Evolutionary conservation across 2,888 invertebrate species (phyloP).

Genomic region (Pterobdella sp.): DNA sequence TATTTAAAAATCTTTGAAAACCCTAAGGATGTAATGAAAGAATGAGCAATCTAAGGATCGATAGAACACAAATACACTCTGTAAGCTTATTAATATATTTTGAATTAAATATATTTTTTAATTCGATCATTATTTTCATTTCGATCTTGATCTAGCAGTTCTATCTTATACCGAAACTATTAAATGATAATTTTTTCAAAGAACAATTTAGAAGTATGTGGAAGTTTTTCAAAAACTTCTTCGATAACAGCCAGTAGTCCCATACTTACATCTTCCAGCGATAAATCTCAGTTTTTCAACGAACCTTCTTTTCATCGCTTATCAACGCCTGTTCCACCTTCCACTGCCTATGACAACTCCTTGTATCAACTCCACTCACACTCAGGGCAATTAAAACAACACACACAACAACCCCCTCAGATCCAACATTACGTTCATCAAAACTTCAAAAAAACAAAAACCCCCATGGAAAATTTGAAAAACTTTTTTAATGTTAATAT

Average conservation of each 20-base stretch:
- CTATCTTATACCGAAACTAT: too few relatives aligned
- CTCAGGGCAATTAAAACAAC: not conserved
- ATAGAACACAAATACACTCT: too few relatives aligned
- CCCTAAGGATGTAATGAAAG: too few relatives aligned
- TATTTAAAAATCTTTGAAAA: too few relatives aligned
- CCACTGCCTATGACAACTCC: not conserved
- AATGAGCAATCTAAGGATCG: too few relatives aligned
- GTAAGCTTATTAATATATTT: too few relatives aligned
- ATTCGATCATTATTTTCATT: too few relatives aligned
- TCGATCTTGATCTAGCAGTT: too few relatives aligned
- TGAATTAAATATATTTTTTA: too few relatives aligned
- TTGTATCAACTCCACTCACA: not conserved
- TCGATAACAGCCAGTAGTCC: constrained; percentile 48
- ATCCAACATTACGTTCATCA: not conserved
- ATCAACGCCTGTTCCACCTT: not conserved
- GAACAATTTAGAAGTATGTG: constrained; percentile 64
- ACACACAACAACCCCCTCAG: not conserved
- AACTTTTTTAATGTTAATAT: not conserved
- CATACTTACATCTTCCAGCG: constrained; percentile 39
- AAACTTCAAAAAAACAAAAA: not conserved
- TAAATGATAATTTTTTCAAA: too few relatives aligned
- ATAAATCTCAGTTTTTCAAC: not conserved
- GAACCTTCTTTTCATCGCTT: constrained; percentile 3
- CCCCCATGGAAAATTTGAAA: not conserved
- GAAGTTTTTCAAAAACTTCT: constrained; percentile 49